Base-by-base conservation (phyloP, 2,888 invertebrate genomes). In the Limnephilus auricula region DNA sequence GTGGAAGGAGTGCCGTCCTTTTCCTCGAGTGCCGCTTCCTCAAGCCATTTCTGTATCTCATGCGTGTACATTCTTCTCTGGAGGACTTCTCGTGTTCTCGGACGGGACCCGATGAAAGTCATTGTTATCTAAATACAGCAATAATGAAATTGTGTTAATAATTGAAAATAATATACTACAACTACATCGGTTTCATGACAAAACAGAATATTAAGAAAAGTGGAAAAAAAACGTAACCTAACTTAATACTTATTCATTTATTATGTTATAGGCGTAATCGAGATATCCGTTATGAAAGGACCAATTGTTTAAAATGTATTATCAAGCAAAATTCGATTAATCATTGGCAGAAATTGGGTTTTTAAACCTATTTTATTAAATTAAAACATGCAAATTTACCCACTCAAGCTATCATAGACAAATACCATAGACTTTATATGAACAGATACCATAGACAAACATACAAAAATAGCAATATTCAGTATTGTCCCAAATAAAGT, bases 51-150 rank as follows among this genome's bases (percentile, higher is more conserved):
- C 92, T 96, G 96, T 94, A 98, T 98, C 94, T 98, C 98, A 13
- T 96, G 94, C 92, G 97, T 97, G 94, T 98, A 98, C 98, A 98
- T 98, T 94, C 97, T 96, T 93, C 97, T 95, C 94, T 98, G 98
- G 34, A 98, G 95, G 18, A 98, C 97, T 94, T 98, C 98, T 94
- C 97, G 96, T 79, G 97, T 98, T 86, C 98, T 95, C 4, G 97
- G 97, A 90, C 98, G 95, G n/a, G 97, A 96, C 0, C 98, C 98
- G 86, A 97, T 96, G 94, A 97, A 98, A 10, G 97, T 96, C n/a
- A 97, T 96, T 91, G 95, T 95, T 90, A 94, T 94, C 96, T 96
- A 93, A 80, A 25, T 65, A 91, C 91, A 34, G 32, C 18, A 82
- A 12, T 15, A 82, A 82, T 82, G 80, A 82, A 18, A 18, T 31